Percentiles rank a stretch among this genome's conserved stretches.
Evolutionary conservation across 2,888 invertebrate species (phyloP).

Genomic region (Andrena marginata): DNA sequence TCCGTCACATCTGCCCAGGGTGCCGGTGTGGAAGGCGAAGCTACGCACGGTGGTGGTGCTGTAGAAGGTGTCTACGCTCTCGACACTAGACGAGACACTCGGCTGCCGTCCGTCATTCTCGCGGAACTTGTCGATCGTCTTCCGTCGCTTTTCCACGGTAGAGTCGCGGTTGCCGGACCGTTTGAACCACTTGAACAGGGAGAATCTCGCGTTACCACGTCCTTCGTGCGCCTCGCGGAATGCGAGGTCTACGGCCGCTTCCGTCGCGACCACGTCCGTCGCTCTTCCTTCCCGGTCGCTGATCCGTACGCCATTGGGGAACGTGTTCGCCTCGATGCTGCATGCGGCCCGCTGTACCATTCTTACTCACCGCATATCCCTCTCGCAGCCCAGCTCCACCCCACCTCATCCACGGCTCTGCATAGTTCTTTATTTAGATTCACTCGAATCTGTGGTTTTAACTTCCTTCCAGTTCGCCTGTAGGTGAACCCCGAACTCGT

Average conservation of each 20-base stretch:
- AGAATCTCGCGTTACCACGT: slow-evolving; percentile 86
- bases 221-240: slow-evolving; percentile 33
- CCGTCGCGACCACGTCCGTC: slow-evolving; percentile 52
- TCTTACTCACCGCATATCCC: slow-evolving; percentile 71
- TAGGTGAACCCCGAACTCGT: slow-evolving; percentile 51
- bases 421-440: slow-evolving; percentile 78
- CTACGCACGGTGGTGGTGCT: slow-evolving; percentile 91
- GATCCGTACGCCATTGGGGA: slow-evolving; percentile 73
- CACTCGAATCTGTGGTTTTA: slow-evolving; percentile 69
- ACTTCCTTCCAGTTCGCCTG: slow-evolving; percentile 69
- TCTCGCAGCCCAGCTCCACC: slow-evolving; percentile 55
- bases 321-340: slow-evolving; percentile 68
- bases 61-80: slow-evolving; percentile 89
- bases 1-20: slow-evolving; percentile 76
- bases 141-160: slow-evolving; percentile 65
- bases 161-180: slow-evolving; percentile 85
- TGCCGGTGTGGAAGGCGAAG: slow-evolving; percentile 89
- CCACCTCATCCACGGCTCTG: slow-evolving; percentile 61
- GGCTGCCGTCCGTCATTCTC: slow-evolving; percentile 52
- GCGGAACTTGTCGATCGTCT: slow-evolving; percentile 60
- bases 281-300: slow-evolving; percentile 61
- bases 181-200: slow-evolving; percentile 91
- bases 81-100: slow-evolving; percentile 86
- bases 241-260: slow-evolving; percentile 42
- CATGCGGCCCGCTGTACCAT: slow-evolving; percentile 73